Base-by-base conservation (phyloP, 2,113 vertebrate genomes). In the Callorhinus ursinus region DNA sequence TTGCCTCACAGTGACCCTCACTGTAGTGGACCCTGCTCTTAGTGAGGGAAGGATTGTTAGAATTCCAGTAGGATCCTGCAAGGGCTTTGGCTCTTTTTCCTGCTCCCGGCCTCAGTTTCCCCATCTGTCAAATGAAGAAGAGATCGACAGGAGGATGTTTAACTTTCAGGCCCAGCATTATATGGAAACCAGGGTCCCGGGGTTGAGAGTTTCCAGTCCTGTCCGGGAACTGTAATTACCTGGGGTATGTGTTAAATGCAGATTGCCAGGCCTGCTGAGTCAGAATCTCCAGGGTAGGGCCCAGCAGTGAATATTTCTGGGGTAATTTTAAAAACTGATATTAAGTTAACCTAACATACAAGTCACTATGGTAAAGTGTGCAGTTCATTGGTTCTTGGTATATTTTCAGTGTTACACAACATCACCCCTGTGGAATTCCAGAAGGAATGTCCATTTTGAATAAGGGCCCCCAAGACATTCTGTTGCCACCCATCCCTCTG, bases 31-130 rank as follows among this genome's bases (percentile, higher is more conserved):
- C 31, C 21, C 26, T 69, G 31, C 22, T 63, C 19, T 76, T 53
- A 36, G 31, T 16, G 42, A 26, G 42, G 57, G n/a, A 14, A 49
- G 24, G 39, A 11, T 3, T n/a, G 11, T 39, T 61, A n/a, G 49
- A 3, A 65, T 94, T 55, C 82, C 39, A 22, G 24, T 46, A n/a
- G 61, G 7, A 19, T 46, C 79, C 31, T 86, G 16, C 28, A 31
- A 72, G 36, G 53, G 11, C 49, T 80, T 94, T 81, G 36, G 79
- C 55, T 26, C 49, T 28, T 46, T 94, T 76, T 15, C 21, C 49
- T 93, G 55, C 67, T 88, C 63, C 53, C n/a, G 39, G 69, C 63
- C 95, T 96, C 39, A 42, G 31, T 63, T 92, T 95, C 22, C 51
- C 2, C 1, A 22, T 57, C 55, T 96, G 0, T 0, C 71, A 72